Percentiles rank a stretch among this genome's conserved stretches.
phyloP scores from a whole-genome alignment of 2,888 invertebrate genomes.

The Leptinotarsa tumamoca region DNA sequence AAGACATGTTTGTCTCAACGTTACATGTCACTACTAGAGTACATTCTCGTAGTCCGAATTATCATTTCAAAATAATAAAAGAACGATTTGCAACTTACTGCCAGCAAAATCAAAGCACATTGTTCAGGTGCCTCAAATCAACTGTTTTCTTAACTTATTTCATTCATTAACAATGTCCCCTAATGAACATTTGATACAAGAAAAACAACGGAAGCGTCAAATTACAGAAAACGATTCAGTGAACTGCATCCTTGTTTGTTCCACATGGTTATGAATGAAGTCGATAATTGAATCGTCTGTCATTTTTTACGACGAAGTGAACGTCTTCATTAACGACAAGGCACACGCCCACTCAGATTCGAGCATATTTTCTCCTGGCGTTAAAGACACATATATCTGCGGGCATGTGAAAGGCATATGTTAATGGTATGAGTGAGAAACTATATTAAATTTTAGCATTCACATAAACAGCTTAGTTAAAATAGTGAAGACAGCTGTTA shows the following conservation, averaged over 20 bases:
- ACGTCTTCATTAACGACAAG: slow-evolving; percentile 38
- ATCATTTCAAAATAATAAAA: not conserved
- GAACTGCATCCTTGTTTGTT: slow-evolving; percentile 14
- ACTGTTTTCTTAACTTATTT: not conserved
- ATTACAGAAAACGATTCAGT: slow-evolving; percentile 9
- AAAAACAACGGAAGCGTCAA: slow-evolving; percentile 16
- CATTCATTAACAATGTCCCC: not conserved
- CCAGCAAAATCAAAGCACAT: not conserved
- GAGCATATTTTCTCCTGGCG: slow-evolving; percentile 22
- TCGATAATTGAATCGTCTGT: slow-evolving; percentile 32
- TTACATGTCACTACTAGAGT: no score
- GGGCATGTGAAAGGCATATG: slow-evolving; percentile 42
- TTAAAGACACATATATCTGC: slow-evolving; percentile 22
- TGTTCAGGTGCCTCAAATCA: slow-evolving; percentile 1
- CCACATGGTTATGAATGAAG: slow-evolving; percentile 16
- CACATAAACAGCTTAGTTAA: slow-evolving; percentile 56
- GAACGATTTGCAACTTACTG: not conserved
- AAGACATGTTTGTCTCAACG: no score
- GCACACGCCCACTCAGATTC: slow-evolving; percentile 33
- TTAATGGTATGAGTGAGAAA: slow-evolving; percentile 46
- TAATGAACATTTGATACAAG: slow-evolving; percentile 3
- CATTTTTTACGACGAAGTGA: slow-evolving; percentile 35
- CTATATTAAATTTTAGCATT: slow-evolving; percentile 54
- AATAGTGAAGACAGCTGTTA: slow-evolving; percentile 54
- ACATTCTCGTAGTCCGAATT: not conserved